Percentiles rank a stretch among this genome's conserved stretches.
Conservation (phyloP, 2,797 vertebrate genomes). For the Sandelia bainsii region DNA sequence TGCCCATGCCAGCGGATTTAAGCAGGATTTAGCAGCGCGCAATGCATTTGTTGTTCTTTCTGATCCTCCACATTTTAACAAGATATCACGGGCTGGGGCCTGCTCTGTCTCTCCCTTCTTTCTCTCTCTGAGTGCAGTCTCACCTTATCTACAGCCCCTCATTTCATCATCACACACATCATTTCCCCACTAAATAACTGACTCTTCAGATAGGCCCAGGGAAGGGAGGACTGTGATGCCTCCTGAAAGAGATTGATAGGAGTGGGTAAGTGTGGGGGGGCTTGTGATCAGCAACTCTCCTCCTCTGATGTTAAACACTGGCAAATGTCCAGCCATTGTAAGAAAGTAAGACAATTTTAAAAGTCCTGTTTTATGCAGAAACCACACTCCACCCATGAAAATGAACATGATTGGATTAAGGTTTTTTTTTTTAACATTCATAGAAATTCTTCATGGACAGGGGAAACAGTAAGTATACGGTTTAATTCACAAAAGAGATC, state of each 20-base stretch:
- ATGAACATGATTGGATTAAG: constrained; percentile 77
- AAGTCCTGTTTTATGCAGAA: constrained; percentile 66
- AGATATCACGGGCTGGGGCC: constrained; percentile 75
- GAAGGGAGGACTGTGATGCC: constrained; percentile 43
- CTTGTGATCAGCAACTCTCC: constrained; percentile 36
- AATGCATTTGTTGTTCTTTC: constrained; percentile 83
- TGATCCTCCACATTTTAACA: constrained; percentile 82
- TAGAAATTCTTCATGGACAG: constrained; percentile 51
- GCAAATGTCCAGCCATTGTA: constrained; percentile 59
- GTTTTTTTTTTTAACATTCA: constrained; percentile 64
- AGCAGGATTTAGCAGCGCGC: constrained; percentile 80
- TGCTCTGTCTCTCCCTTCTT: constrained; percentile 48
- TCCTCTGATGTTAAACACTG: constrained; percentile 58
- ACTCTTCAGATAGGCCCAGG: constrained; percentile 63
- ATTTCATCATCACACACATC: constrained; percentile 82
- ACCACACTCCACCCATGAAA: constrained; percentile 64
- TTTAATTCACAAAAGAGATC: constrained; percentile 63
- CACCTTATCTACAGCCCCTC: constrained; percentile 80
- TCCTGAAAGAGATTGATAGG: constrained; percentile 57
- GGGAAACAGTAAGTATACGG: constrained; percentile 61
- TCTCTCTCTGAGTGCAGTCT: constrained; percentile 70
- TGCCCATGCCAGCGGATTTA: constrained; percentile 85
- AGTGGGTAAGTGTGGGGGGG: constrained; percentile 34
- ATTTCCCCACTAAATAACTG: constrained; percentile 81
- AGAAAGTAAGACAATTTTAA: constrained; percentile 65